Evolutionary conservation across 2,888 invertebrate genomes (phyloP).

Genomic region (Oegoconia quadripuncta): DNA sequence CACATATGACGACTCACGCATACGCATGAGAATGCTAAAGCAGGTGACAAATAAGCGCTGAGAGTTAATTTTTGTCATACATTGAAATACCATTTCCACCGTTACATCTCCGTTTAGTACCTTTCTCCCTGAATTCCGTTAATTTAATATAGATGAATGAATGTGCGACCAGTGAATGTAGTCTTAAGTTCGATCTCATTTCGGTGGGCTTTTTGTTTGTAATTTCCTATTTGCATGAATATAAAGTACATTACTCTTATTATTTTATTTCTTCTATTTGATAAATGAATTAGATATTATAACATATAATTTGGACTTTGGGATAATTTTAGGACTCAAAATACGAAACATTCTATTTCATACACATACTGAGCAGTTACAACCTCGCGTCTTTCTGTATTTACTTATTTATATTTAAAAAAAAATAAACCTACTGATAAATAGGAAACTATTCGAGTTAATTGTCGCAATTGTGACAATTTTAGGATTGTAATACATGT

Average conservation of each 20-base stretch:
- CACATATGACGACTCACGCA: too few relatives aligned
- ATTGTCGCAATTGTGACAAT: too few relatives aligned
- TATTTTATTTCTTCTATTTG: constrained; percentile 1
- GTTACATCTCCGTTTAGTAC: too few relatives aligned
- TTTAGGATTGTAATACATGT: too few relatives aligned
- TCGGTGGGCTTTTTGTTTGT: constrained; percentile 37
- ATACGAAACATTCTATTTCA: constrained; percentile 9
- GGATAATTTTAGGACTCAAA: constrained; percentile 27
- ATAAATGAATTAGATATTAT: neutral
- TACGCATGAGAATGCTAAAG: too few relatives aligned
- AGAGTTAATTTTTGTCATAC: too few relatives aligned
- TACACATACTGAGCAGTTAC: constrained; percentile 43
- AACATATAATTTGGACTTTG: constrained; percentile 22
- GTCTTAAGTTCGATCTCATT: constrained; percentile 26
- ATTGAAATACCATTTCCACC: too few relatives aligned
- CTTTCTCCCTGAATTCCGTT: too few relatives aligned
- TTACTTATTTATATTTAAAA: constrained; percentile 28
- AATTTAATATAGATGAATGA: neutral
- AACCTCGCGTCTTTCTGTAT: constrained; percentile 36
- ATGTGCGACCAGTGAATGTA: constrained; percentile 17
- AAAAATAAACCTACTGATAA: constrained; percentile 41
- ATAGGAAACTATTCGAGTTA: constrained; percentile 62
- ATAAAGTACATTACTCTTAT: too few relatives aligned
- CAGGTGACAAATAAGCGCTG: too few relatives aligned
- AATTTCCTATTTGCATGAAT: too few relatives aligned